phyloP scores from a whole-genome alignment of 2,113 vertebrate species.

The Apodemus sylvaticus region DNA sequence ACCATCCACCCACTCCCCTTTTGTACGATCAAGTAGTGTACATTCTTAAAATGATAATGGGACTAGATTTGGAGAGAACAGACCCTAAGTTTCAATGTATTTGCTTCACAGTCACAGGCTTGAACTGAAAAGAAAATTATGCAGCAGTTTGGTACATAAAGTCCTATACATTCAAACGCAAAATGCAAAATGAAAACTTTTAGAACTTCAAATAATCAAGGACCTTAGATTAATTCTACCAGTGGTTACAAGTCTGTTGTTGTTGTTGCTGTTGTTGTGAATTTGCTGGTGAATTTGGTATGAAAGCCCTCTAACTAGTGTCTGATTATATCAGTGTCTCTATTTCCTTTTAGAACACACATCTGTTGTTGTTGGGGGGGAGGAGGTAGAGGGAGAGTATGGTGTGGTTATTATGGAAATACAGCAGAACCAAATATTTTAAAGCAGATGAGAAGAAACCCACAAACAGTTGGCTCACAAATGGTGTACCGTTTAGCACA shows the following conservation, averaged over 20 bases:
- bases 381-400: slow-evolving; percentile 36
- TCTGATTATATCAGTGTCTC: slow-evolving; percentile 78
- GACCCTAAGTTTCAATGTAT: slow-evolving; percentile 74
- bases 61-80: slow-evolving; percentile 74
- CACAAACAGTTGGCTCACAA: slow-evolving; percentile 70
- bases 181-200: slow-evolving; percentile 78
- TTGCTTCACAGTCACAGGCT: slow-evolving; percentile 77
- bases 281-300: slow-evolving; percentile 76
- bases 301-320: slow-evolving; percentile 79
- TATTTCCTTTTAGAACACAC: slow-evolving; percentile 76
- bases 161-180: slow-evolving; percentile 67
- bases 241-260: background rate
- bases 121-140: slow-evolving; percentile 73
- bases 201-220: slow-evolving; percentile 79
- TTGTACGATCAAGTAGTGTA: slow-evolving; percentile 58
- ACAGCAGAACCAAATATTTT: slow-evolving; percentile 77
- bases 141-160: slow-evolving; percentile 73
- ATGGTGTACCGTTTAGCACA: slow-evolving; percentile 34
- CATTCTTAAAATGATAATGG: slow-evolving; percentile 79
- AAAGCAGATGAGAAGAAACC: slow-evolving; percentile 74
- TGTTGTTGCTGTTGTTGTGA: slow-evolving; percentile 44
- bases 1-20: background rate
- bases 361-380: slow-evolving; percentile 75
- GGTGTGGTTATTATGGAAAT: slow-evolving; percentile 77
- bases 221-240: slow-evolving; percentile 76